phyloP scores from a whole-genome alignment of 1,140 invertebrate species.

The Cydia strobilella region DNA sequence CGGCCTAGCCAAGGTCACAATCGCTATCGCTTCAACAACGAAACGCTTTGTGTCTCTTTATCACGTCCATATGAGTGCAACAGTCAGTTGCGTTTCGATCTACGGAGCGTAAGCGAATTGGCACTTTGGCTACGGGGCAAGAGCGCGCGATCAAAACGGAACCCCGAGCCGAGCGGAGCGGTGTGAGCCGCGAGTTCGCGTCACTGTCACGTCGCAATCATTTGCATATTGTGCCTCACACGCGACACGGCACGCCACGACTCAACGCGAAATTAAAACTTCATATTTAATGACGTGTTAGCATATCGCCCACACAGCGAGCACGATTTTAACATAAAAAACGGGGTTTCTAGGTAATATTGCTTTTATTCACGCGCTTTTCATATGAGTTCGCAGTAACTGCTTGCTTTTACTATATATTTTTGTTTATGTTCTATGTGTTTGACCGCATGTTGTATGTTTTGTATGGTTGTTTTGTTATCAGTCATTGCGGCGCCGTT shows the following conservation, averaged over 20 bases:
- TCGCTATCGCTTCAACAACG: too few relatives aligned
- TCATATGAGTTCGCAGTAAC: constrained; percentile 29
- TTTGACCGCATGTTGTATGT: constrained; percentile 47
- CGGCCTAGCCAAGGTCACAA: too few relatives aligned
- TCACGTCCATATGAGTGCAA: too few relatives aligned
- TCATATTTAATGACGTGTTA: constrained; percentile 74
- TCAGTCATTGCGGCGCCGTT: constrained; percentile 71
- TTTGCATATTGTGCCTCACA: constrained; percentile 64
- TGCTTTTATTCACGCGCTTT: constrained; percentile 40
- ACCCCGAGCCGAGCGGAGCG: too few relatives aligned
- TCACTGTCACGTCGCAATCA: constrained; percentile 48
- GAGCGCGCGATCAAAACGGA: too few relatives aligned
- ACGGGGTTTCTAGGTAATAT: constrained; percentile 44
- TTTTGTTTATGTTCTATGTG: constrained; percentile 43
- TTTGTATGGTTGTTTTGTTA: constrained; percentile 71
- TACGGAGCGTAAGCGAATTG: background rate
- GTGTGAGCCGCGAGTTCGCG: background rate
- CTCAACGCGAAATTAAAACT: constrained; percentile 64
- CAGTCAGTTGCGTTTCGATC: too few relatives aligned
- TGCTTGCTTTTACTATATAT: constrained; percentile 33
- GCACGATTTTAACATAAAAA: constrained; percentile 39
- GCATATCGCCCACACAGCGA: constrained; percentile 48
- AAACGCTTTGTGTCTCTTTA: too few relatives aligned
- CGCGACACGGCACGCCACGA: constrained; percentile 52
- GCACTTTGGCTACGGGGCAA: background rate